These are phyloP conservation scores for Oryzias sinensis DNA, from an alignment of 2,797 vertebrate species.

Conservation along the genomic window DNA sequence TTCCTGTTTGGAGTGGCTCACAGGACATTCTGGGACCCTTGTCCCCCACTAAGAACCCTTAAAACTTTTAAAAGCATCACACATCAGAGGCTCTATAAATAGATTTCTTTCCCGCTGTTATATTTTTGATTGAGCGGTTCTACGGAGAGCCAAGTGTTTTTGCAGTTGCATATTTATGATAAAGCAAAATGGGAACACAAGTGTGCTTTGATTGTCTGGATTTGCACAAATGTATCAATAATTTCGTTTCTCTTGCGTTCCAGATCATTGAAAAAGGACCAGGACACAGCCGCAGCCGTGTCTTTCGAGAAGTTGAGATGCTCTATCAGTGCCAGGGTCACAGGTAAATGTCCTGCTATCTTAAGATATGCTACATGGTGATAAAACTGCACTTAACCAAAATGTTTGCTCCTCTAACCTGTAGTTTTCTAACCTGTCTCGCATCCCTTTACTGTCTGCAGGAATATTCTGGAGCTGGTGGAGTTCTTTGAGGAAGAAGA, in stretches of 20 bases:
- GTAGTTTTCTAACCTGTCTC: background rate
- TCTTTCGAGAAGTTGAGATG: conserved; percentile 98
- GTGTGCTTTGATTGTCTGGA: too few relatives aligned
- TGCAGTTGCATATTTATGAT: conserved; percentile 12
- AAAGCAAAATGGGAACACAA: too few relatives aligned
- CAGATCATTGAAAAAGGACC: conserved; percentile 97
- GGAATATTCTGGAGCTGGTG: conserved; percentile 95
- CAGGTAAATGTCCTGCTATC: conserved; percentile 76
- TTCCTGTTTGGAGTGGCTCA: conserved; percentile 13
- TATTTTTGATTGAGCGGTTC: conserved; percentile 5
- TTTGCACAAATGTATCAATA: too few relatives aligned
- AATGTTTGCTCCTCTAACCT: background rate
- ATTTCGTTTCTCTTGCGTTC: conserved; percentile 19
- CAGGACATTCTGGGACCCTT: conserved; percentile 14
- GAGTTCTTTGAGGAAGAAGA: conserved; percentile 99
- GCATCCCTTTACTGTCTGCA: conserved; percentile 43
- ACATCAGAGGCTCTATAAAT: conserved; percentile 43
- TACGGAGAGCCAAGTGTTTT: conserved; percentile 52
- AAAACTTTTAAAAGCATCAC: conserved; percentile 54
- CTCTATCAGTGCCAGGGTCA: conserved; percentile 98
- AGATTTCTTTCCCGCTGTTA: conserved; percentile 4
- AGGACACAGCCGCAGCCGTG: conserved; percentile 92
- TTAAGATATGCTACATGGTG: background rate
- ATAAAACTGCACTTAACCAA: background rate
- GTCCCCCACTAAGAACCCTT: conserved; percentile 21